Evolutionary conservation across 2,888 invertebrate genomes (phyloP).

Genomic region (Hipparchia sbordonii): DNA sequence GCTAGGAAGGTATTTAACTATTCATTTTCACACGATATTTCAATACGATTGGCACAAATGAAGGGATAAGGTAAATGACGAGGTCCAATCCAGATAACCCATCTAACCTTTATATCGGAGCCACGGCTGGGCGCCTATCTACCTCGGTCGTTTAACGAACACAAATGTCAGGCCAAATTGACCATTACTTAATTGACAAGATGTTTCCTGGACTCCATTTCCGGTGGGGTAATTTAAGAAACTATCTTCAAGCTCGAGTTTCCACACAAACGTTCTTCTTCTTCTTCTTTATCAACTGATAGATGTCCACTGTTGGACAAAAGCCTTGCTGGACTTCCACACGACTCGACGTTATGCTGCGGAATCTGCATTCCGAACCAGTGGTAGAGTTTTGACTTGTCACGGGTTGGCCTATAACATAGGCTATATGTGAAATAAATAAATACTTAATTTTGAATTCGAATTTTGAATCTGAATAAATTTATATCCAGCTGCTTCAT

Average conservation of each 20-base stretch:
- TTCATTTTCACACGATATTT: conserved; percentile 20
- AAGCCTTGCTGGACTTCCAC: no score
- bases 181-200: conserved; percentile 19
- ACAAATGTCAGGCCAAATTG: conserved; percentile 18
- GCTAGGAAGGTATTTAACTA: background rate
- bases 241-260: background rate
- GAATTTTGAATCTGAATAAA: no score
- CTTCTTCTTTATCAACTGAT: no score
- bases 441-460: no score
- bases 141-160: conserved; percentile 8
- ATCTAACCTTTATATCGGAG: conserved; percentile 11
- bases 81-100: conserved; percentile 18
- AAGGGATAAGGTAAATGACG: conserved; percentile 8
- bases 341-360: no score
- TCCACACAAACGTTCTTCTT: no score
- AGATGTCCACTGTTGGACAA: no score
- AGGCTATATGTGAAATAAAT: no score
- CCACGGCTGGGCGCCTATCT: background rate
- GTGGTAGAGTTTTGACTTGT: no score
- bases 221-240: conserved; percentile 3
- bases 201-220: conserved; percentile 16
- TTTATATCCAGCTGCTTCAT: no score
- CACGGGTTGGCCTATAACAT: no score
- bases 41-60: conserved; percentile 5
- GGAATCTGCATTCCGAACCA: no score